Conservation (phyloP, 2,113 vertebrate genomes). For the Chloroceryle aenea region DNA sequence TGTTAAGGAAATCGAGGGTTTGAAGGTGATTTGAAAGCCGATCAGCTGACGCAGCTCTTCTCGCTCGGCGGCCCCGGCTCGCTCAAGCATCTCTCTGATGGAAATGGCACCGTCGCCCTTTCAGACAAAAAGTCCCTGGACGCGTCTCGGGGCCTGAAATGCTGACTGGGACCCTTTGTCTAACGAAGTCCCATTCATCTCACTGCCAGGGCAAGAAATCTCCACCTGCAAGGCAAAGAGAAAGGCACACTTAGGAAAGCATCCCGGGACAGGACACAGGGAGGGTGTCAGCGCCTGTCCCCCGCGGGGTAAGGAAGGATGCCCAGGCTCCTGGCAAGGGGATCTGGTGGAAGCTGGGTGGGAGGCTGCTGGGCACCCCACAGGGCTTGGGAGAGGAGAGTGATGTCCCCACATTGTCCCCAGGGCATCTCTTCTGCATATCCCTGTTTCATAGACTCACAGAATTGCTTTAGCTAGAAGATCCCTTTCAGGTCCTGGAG, state of each 20-base stretch:
- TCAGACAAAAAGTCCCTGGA: constrained; percentile 4
- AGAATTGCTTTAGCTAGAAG: neutral
- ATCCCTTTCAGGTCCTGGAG: neutral
- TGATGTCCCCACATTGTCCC: rapidly evolving
- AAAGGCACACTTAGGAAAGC: neutral
- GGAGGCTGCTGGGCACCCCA: neutral
- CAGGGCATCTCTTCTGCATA: neutral
- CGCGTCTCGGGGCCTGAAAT: neutral
- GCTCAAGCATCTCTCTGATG: constrained; percentile 42
- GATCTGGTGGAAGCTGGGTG: rapidly evolving
- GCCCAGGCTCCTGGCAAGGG: too few relatives aligned
- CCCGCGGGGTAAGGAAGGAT: neutral
- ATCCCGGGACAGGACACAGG: rapidly evolving
- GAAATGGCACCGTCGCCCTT: constrained; percentile 49
- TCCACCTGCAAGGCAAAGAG: constrained; percentile 74
- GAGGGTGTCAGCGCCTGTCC: rapidly evolving
- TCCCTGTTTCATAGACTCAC: neutral
- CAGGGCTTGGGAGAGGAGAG: neutral
- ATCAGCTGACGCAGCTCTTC: constrained; percentile 72
- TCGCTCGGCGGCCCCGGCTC: constrained; percentile 30
- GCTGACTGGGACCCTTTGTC: constrained; percentile 64
- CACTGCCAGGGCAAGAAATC: constrained; percentile 52
- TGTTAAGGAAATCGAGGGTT: constrained; percentile 71
- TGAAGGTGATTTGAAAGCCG: constrained; percentile 77
- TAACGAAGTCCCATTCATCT: constrained; percentile 47